Conservation (phyloP, 2,888 invertebrate species). For the Drosophila borborema region DNA sequence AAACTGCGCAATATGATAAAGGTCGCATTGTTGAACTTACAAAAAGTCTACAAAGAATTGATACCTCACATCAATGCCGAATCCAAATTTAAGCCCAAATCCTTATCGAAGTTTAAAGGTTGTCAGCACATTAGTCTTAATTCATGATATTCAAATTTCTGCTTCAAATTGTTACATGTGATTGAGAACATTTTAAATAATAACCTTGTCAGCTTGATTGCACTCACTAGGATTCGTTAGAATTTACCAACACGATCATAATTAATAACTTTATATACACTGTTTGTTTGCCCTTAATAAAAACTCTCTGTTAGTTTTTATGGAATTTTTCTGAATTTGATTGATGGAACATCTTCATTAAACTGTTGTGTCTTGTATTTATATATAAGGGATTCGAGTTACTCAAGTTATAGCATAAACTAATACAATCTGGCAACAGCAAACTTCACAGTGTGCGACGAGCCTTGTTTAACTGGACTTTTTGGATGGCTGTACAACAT, state of each 20-base stretch:
- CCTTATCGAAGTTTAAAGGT: conserved; percentile 41
- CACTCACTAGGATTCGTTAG: not conserved
- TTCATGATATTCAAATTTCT: conserved; percentile 1
- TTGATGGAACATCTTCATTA: conserved; percentile 46
- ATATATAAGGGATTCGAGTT: conserved; percentile 1
- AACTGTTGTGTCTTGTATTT: conserved; percentile 3
- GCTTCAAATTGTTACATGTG: conserved; percentile 11
- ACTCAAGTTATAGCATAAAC: conserved; percentile 7
- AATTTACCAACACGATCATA: not conserved
- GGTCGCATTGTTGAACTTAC: conserved; percentile 22
- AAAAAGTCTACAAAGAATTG: conserved; percentile 25
- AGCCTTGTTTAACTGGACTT: conserved; percentile 14
- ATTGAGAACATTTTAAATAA: conserved; percentile 19
- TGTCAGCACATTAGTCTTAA: conserved; percentile 32
- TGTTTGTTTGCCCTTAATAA: not conserved
- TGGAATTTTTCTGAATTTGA: conserved; percentile 37
- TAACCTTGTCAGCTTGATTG: not conserved
- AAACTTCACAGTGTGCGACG: conserved; percentile 20
- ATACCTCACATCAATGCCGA: conserved; percentile 22
- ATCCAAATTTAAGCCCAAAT: not conserved
- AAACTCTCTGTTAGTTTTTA: conserved; percentile 5
- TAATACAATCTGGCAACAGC: conserved; percentile 13
- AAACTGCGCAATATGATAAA: conserved; percentile 37
- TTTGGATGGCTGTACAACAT: conserved; percentile 32
- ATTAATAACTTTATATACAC: not conserved